Percentiles rank a stretch among this genome's conserved stretches.
Evolutionary conservation across 1,140 invertebrate genomes (phyloP).

Genomic region (Drosophila ogumai): DNA sequence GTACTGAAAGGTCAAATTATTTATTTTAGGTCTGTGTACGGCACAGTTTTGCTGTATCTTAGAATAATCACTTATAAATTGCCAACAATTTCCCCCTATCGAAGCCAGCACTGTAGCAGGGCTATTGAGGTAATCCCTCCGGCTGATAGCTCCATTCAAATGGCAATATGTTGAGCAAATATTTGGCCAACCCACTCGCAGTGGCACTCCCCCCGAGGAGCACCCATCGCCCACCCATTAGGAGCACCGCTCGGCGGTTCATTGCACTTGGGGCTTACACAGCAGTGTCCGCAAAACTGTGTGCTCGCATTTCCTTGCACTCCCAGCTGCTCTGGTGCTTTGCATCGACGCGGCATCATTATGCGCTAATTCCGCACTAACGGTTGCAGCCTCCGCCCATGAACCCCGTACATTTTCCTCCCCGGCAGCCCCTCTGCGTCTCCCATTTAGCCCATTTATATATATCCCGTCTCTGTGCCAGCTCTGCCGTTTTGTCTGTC

Average conservation of each 20-base stretch:
- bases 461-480: conserved; percentile 35
- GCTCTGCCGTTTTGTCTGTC: conserved; percentile 52
- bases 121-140: conserved; percentile 27
- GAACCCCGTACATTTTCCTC: background rate
- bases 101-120: conserved; percentile 6
- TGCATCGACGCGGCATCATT: conserved; percentile 50
- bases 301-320: conserved; percentile 45
- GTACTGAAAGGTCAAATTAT: background rate
- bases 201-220: conserved; percentile 6
- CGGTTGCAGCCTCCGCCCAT: conserved; percentile 69
- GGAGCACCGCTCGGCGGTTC: conserved; percentile 42
- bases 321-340: conserved; percentile 41
- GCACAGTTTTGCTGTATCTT: no score
- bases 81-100: background rate
- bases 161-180: conserved; percentile 68
- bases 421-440: background rate
- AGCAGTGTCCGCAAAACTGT: conserved; percentile 59
- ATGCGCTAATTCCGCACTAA: conserved; percentile 80
- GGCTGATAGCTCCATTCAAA: conserved; percentile 39
- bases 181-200: conserved; percentile 56
- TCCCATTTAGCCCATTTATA: conserved; percentile 9
- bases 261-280: conserved; percentile 53
- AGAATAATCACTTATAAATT: background rate
- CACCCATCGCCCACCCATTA: background rate
- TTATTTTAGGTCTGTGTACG: no score